Percentiles rank a stretch among this genome's conserved stretches.
Evolutionary conservation across 2,113 vertebrate species (phyloP).

Genomic region (Microtus richardsoni): DNA sequence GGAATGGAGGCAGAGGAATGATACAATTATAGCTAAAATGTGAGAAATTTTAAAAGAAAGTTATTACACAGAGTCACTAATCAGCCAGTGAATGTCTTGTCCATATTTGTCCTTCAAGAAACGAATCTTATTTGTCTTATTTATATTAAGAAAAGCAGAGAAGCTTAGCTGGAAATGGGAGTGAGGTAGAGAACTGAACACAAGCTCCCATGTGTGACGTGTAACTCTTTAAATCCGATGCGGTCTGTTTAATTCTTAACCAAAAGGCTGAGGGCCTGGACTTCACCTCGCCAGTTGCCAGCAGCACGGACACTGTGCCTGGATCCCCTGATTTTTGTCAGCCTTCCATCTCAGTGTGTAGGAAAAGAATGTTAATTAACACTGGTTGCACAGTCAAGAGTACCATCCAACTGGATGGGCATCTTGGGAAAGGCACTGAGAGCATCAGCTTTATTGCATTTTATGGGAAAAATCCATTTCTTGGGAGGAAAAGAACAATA

Average conservation of each 20-base stretch:
- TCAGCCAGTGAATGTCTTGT: neutral
- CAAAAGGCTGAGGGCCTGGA: neutral
- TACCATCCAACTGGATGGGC: neutral
- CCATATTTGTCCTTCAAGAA: neutral
- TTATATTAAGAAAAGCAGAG: neutral
- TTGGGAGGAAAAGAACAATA: neutral
- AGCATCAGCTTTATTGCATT: neutral
- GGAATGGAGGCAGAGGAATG: neutral
- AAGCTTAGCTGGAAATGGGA: neutral
- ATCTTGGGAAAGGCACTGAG: neutral
- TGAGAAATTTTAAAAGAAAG: neutral
- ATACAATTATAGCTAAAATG: neutral
- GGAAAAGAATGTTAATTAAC: neutral
- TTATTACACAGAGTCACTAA: neutral
- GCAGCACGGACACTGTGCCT: neutral
- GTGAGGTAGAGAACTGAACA: neutral
- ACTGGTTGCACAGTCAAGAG: neutral
- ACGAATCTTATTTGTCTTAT: neutral
- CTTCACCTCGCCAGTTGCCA: neutral
- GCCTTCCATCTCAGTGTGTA: neutral
- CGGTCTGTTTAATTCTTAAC: neutral
- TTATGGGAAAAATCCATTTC: neutral
- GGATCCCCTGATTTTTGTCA: neutral
- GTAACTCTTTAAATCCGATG: neutral
- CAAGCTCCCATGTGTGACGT: neutral